A percentile compares a stretch with the other conserved stretches of the same genome.
Conservation (phyloP, 2,888 invertebrate species). For the Drosophila monieri region DNA sequence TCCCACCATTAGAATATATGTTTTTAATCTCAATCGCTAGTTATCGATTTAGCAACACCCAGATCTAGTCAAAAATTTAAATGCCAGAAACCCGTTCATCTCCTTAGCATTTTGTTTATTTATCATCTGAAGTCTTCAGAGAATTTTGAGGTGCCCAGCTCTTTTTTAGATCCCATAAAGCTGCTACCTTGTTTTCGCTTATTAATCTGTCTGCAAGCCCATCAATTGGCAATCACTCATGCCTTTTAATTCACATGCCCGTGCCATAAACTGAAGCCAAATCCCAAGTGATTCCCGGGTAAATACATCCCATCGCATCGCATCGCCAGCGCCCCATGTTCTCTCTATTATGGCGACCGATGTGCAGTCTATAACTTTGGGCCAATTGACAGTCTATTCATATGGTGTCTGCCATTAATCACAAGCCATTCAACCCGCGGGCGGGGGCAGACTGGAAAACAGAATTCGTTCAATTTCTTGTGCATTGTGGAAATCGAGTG, state of each 20-base stretch:
- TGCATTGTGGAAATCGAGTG: conserved; percentile 43
- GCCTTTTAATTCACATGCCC: conserved; percentile 31
- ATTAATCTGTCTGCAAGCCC: conserved; percentile 14
- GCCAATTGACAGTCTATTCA: conserved; percentile 54
- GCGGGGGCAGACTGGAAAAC: conserved; percentile 28
- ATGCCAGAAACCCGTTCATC: conserved; percentile 3
- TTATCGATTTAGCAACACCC: conserved; percentile 31
- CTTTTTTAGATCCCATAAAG: not conserved
- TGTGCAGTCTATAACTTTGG: conserved; percentile 46
- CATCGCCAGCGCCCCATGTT: conserved; percentile 7
- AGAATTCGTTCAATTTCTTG: conserved; percentile 21
- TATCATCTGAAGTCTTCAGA: not conserved
- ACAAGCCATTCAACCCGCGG: conserved; percentile 54
- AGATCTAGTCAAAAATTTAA: conserved; percentile 5
- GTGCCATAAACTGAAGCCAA: conserved; percentile 27
- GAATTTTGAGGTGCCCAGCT: not conserved
- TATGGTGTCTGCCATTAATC: conserved; percentile 48
- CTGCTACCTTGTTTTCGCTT: conserved; percentile 10
- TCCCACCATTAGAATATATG: not conserved
- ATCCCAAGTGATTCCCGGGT: conserved; percentile 11
- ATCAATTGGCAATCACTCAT: conserved; percentile 20
- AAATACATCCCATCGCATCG: conserved; percentile 7
- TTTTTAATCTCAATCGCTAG: conserved; percentile 23
- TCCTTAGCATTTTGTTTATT: not conserved
- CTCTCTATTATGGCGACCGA: conserved; percentile 23